Base-by-base conservation (phyloP, 2,113 vertebrate genomes). In the Pseudonaja textilis region DNA sequence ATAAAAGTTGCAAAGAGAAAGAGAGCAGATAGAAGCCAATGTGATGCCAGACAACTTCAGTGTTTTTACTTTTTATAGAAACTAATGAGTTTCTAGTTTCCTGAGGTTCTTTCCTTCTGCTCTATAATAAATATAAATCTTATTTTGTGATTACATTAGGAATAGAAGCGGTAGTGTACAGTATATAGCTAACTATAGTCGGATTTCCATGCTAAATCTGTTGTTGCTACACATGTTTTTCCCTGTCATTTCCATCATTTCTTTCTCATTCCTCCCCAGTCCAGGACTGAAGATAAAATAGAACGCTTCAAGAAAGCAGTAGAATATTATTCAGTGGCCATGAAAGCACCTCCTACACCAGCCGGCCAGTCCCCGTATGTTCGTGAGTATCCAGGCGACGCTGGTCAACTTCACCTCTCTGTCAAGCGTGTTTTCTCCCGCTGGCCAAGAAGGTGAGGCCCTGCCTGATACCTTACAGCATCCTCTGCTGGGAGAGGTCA, bases 221-320 rank as follows among this genome's bases (percentile, higher is more conserved):
- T 18, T 56, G 4, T 25, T 85, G 88, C 45, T 42, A 23, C 22
- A 4, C 11, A 61, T 26, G 26, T 69, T 50, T 89, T 9, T 20
- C 3, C 14, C 85, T 45, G 10, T 55, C 10, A 56, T 85, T 55
- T 42, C n/a, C 69, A 26, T 56, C 39, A 29, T 89, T 59, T 74
- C 39, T 29, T 10, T 91, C 50, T 89, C 69, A n/a, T 85, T 93
- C 54, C 47, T 56, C 88, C 55, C 16, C 95, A 99, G 99, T 99
- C 98, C 95, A 98, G 98, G 90, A 99, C 98, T 96, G 98, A 99
- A 97, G 98, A 99, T 96, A 99, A 99, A 95, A 98, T 99, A 69
- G 98, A 98, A 90, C 97, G 98, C 81, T 99, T 99, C 97, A 99
- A 99, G 96, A 99, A 98, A 97, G 98, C 99, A 93, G 98, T 99